These are phyloP conservation scores for Rhincodon typus DNA, from an alignment of 2,797 vertebrate species.

Conservation along the genomic window DNA sequence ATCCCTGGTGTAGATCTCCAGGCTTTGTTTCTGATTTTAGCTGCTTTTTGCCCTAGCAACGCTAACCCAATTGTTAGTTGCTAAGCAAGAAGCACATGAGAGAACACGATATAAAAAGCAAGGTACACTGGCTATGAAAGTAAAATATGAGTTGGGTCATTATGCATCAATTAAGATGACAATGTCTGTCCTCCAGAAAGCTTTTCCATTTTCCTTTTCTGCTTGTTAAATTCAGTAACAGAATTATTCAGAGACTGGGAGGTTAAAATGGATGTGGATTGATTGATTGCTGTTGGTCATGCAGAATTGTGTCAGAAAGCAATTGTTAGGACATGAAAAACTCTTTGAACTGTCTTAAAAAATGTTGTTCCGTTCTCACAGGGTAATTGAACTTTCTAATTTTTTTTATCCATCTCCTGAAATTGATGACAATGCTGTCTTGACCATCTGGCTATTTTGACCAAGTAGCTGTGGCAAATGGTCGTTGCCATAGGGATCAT, in stretches of 20 bases:
- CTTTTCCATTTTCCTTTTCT: background rate
- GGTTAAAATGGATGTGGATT: background rate
- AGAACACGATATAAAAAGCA: constrained; percentile 30
- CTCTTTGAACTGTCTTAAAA: background rate
- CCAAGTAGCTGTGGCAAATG: no score
- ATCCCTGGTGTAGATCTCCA: constrained; percentile 3
- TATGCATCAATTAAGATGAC: constrained; percentile 18
- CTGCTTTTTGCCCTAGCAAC: constrained; percentile 56
- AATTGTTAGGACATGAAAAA: background rate
- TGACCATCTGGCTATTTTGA: background rate
- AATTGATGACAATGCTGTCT: background rate
- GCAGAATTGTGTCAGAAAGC: background rate
- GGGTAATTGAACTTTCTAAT: background rate
- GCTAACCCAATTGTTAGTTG: constrained; percentile 47
- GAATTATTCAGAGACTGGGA: background rate
- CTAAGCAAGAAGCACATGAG: constrained; percentile 44
- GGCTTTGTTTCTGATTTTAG: constrained; percentile 51
- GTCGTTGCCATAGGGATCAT: background rate
- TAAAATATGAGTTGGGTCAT: constrained; percentile 29
- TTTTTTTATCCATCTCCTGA: no score
- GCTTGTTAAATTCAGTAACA: background rate
- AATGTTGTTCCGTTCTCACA: background rate
- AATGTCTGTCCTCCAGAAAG: background rate
- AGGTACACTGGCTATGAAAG: constrained; percentile 5
- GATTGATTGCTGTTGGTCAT: background rate